Conservation (phyloP, 2,888 invertebrate species). For the Frankliniella intonsa region DNA sequence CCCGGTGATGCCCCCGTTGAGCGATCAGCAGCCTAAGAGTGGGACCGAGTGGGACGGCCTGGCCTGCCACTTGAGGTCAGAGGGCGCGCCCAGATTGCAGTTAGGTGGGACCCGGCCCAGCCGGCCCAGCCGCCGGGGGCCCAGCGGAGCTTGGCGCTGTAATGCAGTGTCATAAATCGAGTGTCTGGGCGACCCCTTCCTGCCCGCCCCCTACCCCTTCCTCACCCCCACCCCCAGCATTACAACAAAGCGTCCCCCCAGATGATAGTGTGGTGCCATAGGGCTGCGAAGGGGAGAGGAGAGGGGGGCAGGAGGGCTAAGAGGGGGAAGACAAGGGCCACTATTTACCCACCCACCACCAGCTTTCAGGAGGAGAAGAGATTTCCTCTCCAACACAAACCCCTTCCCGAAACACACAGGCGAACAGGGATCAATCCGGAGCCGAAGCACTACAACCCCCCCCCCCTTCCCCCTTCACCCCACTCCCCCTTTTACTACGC, state of each 20-base stretch:
- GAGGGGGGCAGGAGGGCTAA: neutral
- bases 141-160: neutral
- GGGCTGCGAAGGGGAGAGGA: neutral
- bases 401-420: neutral
- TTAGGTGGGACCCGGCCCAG: neutral
- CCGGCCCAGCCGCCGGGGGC: neutral
- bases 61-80: neutral
- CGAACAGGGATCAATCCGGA: neutral
- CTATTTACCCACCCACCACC: slow-evolving; percentile 1
- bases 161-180: slow-evolving; percentile 25
- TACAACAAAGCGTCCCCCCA: slow-evolving; percentile 11
- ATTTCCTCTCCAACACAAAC: neutral
- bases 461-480: no score
- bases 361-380: neutral
- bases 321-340: neutral
- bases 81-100: neutral
- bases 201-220: neutral
- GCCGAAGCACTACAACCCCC: neutral
- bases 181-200: slow-evolving; percentile 18
- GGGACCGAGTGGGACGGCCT: no score
- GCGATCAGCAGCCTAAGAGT: no score
- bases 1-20: no score
- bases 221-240: neutral
- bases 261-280: no score
- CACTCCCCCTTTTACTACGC: no score